Conservation (phyloP, 2,797 vertebrate genomes). For the Myotis myotis region DNA sequence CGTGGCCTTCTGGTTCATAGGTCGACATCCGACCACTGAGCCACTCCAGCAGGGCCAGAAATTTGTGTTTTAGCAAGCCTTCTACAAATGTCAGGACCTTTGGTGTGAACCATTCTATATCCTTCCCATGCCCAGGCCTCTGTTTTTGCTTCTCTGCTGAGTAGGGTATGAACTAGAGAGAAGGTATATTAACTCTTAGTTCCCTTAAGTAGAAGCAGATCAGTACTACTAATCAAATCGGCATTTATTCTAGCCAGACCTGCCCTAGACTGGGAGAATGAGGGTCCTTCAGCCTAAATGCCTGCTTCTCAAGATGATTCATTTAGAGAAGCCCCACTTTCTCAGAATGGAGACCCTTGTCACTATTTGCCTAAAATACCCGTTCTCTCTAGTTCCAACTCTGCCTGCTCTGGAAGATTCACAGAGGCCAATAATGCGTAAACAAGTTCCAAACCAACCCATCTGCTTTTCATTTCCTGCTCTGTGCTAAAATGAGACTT, state of each 20-base stretch:
- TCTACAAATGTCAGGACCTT: neutral
- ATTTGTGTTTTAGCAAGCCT: neutral
- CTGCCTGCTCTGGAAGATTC: constrained; percentile 12
- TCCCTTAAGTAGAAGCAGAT: neutral
- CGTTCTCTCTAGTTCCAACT: neutral
- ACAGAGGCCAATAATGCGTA: neutral
- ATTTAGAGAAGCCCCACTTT: neutral
- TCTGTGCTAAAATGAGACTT: constrained; percentile 62
- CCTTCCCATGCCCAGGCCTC: neutral
- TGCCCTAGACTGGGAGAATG: neutral
- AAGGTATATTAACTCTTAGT: neutral
- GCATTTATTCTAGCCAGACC: neutral
- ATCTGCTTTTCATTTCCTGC: constrained; percentile 74
- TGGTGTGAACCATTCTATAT: neutral
- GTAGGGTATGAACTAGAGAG: neutral
- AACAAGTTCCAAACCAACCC: constrained; percentile 69
- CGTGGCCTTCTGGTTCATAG: too few relatives aligned
- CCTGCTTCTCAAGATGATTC: neutral
- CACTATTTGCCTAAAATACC: constrained; percentile 53
- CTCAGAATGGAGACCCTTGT: neutral
- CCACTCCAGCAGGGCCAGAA: neutral
- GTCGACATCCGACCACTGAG: too few relatives aligned
- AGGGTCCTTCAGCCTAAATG: neutral
- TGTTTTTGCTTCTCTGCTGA: neutral
- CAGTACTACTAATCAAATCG: neutral